Evolutionary conservation across 1,140 invertebrate genomes (phyloP).

Genomic region (Colletes latitarsis): DNA sequence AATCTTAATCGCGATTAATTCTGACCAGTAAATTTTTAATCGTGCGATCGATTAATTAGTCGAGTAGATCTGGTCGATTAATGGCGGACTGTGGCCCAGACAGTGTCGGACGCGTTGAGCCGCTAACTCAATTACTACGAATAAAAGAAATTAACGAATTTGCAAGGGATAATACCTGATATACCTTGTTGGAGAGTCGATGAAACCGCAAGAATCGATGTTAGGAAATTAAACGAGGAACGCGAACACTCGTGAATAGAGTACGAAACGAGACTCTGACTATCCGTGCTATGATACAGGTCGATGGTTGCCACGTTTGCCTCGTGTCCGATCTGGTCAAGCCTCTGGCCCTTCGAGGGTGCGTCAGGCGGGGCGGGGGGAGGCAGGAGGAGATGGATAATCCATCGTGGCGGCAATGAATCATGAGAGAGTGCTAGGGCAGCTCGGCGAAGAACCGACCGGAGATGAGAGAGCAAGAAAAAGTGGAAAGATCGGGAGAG

Average conservation of each 20-base stretch:
- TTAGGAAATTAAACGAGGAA: not conserved
- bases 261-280: not conserved
- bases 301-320: conserved; percentile 37
- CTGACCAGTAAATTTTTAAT: too few relatives aligned
- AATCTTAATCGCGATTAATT: too few relatives aligned
- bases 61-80: too few relatives aligned
- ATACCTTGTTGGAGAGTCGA: too few relatives aligned
- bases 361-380: conserved; percentile 59
- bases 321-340: conserved; percentile 62
- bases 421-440: conserved; percentile 75
- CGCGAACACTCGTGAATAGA: not conserved
- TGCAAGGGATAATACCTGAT: too few relatives aligned
- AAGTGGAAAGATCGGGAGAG: conserved; percentile 55
- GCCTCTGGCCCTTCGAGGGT: conserved; percentile 47
- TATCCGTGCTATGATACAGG: conserved; percentile 39
- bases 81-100: too few relatives aligned
- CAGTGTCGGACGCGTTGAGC: too few relatives aligned
- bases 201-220: not conserved
- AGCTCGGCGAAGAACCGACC: conserved; percentile 59
- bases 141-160: too few relatives aligned
- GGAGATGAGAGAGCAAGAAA: conserved; percentile 43
- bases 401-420: conserved; percentile 80
- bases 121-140: too few relatives aligned
- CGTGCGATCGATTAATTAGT: too few relatives aligned
- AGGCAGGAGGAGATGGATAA: conserved; percentile 76